phyloP scores from a whole-genome alignment of 2,113 vertebrate species.

The Pungitius pungitius region DNA sequence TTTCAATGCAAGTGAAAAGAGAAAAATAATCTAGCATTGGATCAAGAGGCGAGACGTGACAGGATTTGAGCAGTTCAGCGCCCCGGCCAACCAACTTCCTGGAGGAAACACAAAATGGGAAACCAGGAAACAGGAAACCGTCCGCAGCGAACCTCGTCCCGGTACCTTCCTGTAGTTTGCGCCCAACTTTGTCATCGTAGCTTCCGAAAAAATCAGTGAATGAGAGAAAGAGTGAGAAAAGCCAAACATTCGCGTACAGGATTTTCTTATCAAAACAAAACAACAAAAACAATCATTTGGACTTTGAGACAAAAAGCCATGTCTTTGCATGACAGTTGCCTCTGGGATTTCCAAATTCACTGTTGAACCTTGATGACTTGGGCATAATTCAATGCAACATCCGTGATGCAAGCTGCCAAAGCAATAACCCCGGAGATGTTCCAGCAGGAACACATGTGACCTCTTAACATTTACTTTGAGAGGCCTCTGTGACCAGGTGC shows the following conservation, averaged over 20 bases:
- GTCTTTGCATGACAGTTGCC: conserved; percentile 10
- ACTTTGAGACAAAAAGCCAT: background rate
- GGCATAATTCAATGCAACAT: conserved; percentile 21
- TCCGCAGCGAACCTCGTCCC: conserved; percentile 25
- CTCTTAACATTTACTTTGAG: conserved; percentile 49
- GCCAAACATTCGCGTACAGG: background rate
- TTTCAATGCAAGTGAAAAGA: background rate
- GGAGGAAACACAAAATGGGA: conserved; percentile 15
- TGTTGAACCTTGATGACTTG: conserved; percentile 22
- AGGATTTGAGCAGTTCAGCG: background rate
- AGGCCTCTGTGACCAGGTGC: conserved; percentile 31
- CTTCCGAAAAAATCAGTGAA: conserved; percentile 22
- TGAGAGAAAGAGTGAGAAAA: background rate
- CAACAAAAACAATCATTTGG: background rate
- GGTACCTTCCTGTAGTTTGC: conserved; percentile 39
- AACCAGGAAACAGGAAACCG: conserved; percentile 39
- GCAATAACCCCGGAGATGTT: conserved; percentile 3
- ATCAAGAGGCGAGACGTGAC: background rate
- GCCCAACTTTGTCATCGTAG: background rate
- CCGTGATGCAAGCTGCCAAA: conserved; percentile 36
- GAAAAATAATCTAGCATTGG: background rate
- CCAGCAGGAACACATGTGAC: conserved; percentile 10
- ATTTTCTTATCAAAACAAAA: background rate
- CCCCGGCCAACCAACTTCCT: conserved; percentile 6
- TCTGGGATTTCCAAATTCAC: conserved; percentile 7